Conservation (phyloP, 2,888 invertebrate species). For the Cephus pulcher region DNA sequence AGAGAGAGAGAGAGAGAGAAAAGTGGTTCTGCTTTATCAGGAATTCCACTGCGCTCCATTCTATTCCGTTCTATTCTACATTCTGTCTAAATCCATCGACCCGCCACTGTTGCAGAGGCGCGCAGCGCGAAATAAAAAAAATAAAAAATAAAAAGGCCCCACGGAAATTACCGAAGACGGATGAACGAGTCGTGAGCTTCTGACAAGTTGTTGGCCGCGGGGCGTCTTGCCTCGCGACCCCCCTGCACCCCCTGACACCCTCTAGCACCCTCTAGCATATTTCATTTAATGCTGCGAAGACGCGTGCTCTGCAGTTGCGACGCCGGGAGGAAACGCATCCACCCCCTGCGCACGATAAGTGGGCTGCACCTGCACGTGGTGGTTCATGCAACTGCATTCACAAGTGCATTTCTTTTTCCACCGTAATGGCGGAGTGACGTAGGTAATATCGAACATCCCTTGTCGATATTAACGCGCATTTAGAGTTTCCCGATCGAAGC, state of each 20-base stretch:
- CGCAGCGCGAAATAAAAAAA: neutral
- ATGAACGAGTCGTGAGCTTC: conserved; percentile 2
- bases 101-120: neutral
- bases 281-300: no score
- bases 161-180: conserved; percentile 10
- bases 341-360: no score
- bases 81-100: conserved; percentile 4
- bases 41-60: conserved; percentile 6
- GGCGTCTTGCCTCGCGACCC: neutral
- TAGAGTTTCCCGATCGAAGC: neutral
- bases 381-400: no score
- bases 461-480: neutral
- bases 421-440: no score
- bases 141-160: conserved; percentile 7
- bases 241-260: neutral
- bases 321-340: no score
- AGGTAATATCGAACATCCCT: neutral
- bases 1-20: neutral
- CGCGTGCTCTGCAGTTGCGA: no score
- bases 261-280: no score
- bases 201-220: conserved; percentile 2
- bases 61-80: conserved; percentile 8
- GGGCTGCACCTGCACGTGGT: no score
- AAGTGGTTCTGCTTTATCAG: neutral
- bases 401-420: neutral